A percentile compares a stretch with the other conserved stretches of the same genome.
Evolutionary conservation across 2,888 invertebrate genomes (phyloP).

Genomic region (Polyploca ridens): DNA sequence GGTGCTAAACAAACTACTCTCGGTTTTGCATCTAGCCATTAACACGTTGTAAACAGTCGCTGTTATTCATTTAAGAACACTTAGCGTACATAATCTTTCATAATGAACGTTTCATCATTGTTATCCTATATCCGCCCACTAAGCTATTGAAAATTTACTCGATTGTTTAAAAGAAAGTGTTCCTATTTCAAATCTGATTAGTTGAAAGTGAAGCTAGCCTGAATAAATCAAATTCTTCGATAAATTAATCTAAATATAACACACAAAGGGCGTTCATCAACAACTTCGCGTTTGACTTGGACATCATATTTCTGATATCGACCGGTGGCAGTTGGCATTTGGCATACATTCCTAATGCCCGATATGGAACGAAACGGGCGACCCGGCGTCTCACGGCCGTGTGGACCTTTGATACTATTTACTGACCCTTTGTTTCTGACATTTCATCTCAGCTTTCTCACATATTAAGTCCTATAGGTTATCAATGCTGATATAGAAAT

Average conservation of each 20-base stretch:
- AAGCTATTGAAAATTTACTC: neutral
- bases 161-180: neutral
- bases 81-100: conserved; percentile 1
- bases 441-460: conserved; percentile 55
- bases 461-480: conserved; percentile 24
- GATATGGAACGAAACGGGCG: conserved; percentile 71
- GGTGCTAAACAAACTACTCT: neutral
- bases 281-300: conserved; percentile 29
- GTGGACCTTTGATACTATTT: conserved; percentile 59
- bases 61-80: neutral
- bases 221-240: neutral
- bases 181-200: neutral
- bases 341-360: conserved; percentile 75
- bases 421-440: conserved; percentile 62
- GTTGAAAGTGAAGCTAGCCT: neutral
- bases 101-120: conserved; percentile 3
- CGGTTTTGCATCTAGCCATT: neutral
- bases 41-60: neutral
- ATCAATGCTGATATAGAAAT: conserved; percentile 33
- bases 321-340: conserved; percentile 69
- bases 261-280: neutral
- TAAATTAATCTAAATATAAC: neutral
- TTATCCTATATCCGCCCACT: neutral
- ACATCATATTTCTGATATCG: conserved; percentile 42
- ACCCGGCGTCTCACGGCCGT: conserved; percentile 66